Percentiles rank a stretch among this genome's conserved stretches.
phyloP scores from a whole-genome alignment of 1,140 invertebrate species.

The Microplitis mediator region DNA sequence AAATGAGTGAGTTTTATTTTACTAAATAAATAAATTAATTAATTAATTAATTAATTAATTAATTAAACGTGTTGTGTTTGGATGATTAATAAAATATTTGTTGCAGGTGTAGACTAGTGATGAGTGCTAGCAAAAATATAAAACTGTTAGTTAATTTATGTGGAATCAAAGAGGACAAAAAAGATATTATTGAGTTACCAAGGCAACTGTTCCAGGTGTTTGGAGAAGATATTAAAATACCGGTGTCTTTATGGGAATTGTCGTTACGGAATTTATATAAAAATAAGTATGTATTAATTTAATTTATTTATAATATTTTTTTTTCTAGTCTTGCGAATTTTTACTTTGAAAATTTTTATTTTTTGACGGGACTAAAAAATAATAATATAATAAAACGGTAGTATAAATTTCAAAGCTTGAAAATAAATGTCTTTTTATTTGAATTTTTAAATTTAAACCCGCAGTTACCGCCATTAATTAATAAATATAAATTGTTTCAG shows the following conservation, averaged over 20 bases:
- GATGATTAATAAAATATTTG: neutral
- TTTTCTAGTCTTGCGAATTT: neutral
- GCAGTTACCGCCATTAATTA: neutral
- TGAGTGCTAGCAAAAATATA: slow-evolving; percentile 16
- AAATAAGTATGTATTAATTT: slow-evolving; percentile 37
- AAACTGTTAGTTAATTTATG: slow-evolving; percentile 11
- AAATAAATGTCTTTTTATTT: neutral
- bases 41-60: neutral
- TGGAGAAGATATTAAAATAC: slow-evolving; percentile 37
- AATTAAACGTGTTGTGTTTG: neutral
- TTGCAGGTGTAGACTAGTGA: neutral
- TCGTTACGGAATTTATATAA: slow-evolving; percentile 49
- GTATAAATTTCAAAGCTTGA: too few relatives aligned
- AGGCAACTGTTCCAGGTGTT: slow-evolving; percentile 47
- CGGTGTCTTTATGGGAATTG: slow-evolving; percentile 47
- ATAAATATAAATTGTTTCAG: neutral
- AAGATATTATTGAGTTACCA: slow-evolving; percentile 45
- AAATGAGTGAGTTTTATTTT: slow-evolving; percentile 2
- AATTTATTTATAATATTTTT: neutral
- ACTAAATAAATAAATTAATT: neutral
- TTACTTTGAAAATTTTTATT: too few relatives aligned
- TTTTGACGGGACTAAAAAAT: too few relatives aligned
- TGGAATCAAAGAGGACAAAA: slow-evolving; percentile 9
- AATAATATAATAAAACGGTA: too few relatives aligned
- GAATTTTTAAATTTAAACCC: slow-evolving; percentile 7